phyloP scores from a whole-genome alignment of 2,888 invertebrate genomes.

The Andrena marginata region DNA sequence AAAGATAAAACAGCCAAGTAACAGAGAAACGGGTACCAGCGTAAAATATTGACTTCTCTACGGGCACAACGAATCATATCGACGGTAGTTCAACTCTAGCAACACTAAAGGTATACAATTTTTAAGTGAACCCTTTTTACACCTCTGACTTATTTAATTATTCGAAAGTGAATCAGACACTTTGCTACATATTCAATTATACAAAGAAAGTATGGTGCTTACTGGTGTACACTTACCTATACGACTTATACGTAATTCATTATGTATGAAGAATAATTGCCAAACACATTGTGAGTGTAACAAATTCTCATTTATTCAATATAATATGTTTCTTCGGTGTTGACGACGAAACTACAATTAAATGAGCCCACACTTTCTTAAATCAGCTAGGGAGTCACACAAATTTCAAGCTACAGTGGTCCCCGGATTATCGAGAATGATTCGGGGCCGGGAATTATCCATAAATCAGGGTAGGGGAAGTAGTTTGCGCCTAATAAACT shows the following conservation, averaged over 20 bases:
- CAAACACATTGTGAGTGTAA: slow-evolving; percentile 1
- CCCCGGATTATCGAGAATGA: too few species aligned
- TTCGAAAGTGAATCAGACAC: background rate
- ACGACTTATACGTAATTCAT: background rate
- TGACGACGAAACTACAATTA: too few species aligned
- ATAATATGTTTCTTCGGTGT: background rate
- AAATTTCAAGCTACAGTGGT: too few species aligned
- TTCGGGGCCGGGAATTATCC: too few species aligned
- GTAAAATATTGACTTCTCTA: background rate
- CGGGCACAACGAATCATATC: slow-evolving; percentile 18
- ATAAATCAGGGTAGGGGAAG: too few species aligned
- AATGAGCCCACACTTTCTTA: too few species aligned
- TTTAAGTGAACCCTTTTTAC: slow-evolving; percentile 26
- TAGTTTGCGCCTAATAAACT: too few species aligned
- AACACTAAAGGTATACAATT: slow-evolving; percentile 10
- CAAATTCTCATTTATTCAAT: background rate
- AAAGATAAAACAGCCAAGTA: background rate
- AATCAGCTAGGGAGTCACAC: too few species aligned
- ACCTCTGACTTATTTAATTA: slow-evolving; percentile 38
- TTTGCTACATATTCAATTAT: slow-evolving; percentile 1
- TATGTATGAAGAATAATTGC: background rate
- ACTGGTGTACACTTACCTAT: background rate
- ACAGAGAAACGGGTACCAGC: background rate
- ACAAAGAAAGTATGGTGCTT: slow-evolving; percentile 35
- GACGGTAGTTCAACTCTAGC: slow-evolving; percentile 1